These are phyloP conservation scores for Tyria jacobaeae DNA, from an alignment of 2,888 invertebrate species.

Conservation along the genomic window DNA sequence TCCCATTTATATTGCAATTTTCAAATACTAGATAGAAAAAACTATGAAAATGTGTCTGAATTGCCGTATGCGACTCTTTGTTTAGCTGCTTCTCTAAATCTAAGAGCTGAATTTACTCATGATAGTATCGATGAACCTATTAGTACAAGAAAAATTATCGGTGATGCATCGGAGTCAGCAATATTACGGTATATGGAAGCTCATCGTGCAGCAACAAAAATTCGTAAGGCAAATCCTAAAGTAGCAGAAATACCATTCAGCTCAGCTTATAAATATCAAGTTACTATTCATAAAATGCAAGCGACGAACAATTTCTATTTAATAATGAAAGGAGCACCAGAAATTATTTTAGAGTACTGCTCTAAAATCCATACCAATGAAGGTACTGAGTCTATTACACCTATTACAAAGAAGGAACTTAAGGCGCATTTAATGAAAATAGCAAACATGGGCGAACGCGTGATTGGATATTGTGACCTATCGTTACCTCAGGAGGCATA, in stretches of 20 bases:
- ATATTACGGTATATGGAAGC: slow-evolving; percentile 89
- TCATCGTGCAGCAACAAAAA: slow-evolving; percentile 84
- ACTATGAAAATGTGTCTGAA: slow-evolving; percentile 80
- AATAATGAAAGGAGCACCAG: slow-evolving; percentile 93
- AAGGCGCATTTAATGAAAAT: slow-evolving; percentile 91
- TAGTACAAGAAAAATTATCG: slow-evolving; percentile 86
- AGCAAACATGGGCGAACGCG: slow-evolving; percentile 94
- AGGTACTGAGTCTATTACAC: slow-evolving; percentile 79
- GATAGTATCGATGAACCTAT: slow-evolving; percentile 79
- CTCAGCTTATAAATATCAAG: slow-evolving; percentile 90
- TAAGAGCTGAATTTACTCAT: slow-evolving; percentile 89
- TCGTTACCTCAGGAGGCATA: slow-evolving; percentile 83
- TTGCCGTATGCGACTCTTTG: slow-evolving; percentile 65
- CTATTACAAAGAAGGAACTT: slow-evolving; percentile 82
- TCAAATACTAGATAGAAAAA: slow-evolving; percentile 87
- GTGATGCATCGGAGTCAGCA: slow-evolving; percentile 91
- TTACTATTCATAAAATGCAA: slow-evolving; percentile 89
- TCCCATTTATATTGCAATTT: slow-evolving; percentile 90
- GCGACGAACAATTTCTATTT: slow-evolving; percentile 85
- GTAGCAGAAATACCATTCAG: slow-evolving; percentile 89
- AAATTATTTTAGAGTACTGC: slow-evolving; percentile 90
- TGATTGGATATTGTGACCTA: slow-evolving; percentile 93
- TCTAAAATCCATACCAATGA: slow-evolving; percentile 83
- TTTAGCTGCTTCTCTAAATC: slow-evolving; percentile 89
- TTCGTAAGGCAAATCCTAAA: slow-evolving; percentile 85